Evolutionary conservation across 2,797 vertebrate species (phyloP).

Genomic region (Trachurus trachurus): DNA sequence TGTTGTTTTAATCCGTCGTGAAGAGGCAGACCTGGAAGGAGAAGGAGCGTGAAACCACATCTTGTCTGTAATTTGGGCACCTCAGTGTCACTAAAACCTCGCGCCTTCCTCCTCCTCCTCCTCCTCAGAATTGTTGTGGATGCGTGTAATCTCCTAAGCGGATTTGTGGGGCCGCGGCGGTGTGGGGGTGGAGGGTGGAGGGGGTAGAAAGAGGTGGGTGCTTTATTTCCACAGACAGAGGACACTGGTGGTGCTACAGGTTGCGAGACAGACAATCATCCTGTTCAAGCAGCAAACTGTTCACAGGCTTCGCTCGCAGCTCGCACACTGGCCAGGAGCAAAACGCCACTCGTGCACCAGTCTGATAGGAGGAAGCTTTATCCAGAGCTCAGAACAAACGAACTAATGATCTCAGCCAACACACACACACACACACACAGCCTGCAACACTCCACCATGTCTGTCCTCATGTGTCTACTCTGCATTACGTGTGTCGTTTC

Average conservation of each 20-base stretch:
- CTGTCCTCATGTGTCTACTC: conserved; percentile 8
- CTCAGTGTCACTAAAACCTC: conserved; percentile 43
- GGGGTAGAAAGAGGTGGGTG: conserved; percentile 58
- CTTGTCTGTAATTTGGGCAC: no score
- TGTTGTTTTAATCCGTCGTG: conserved; percentile 18
- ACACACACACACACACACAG: no score
- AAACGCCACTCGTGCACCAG: conserved; percentile 32
- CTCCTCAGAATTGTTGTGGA: conserved; percentile 62
- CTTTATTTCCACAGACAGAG: conserved; percentile 41
- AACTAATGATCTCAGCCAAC: conserved; percentile 21
- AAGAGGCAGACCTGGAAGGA: conserved; percentile 25
- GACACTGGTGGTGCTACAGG: conserved; percentile 58
- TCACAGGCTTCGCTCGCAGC: conserved; percentile 43
- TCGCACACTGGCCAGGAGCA: conserved; percentile 35
- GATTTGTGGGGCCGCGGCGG: conserved; percentile 57
- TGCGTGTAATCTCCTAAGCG: conserved; percentile 79
- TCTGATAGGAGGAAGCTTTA: conserved; percentile 18
- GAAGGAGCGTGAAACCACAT: background rate
- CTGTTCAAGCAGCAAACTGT: conserved; percentile 64
- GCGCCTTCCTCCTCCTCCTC: conserved; percentile 31
- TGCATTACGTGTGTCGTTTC: background rate
- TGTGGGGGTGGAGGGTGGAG: background rate
- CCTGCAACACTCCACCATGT: background rate
- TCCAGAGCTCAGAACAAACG: conserved; percentile 13
- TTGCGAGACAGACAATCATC: conserved; percentile 69